Percentiles rank a stretch among this genome's conserved stretches.
Evolutionary conservation across 2,888 invertebrate species (phyloP).

Genomic region (Mythimna albipuncta): DNA sequence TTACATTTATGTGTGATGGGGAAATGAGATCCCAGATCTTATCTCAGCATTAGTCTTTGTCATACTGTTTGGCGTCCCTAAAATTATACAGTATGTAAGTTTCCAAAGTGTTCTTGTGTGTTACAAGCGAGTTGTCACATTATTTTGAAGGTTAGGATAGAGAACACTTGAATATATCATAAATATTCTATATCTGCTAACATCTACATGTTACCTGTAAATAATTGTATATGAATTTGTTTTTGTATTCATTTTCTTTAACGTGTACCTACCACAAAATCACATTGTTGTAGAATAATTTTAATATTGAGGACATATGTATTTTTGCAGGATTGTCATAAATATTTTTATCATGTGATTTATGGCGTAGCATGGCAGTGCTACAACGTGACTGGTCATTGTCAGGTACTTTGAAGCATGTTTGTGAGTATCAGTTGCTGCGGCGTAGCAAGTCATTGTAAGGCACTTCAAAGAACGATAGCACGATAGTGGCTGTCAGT

Average conservation of each 20-base stretch:
- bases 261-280: not conserved
- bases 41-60: slow-evolving; percentile 30
- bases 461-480: not conserved
- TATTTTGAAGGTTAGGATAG: slow-evolving; percentile 19
- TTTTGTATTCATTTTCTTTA: not conserved
- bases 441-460: not conserved
- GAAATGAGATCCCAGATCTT: slow-evolving; percentile 7
- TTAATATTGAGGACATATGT: not conserved
- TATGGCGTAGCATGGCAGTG: not conserved
- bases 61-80: slow-evolving; percentile 19
- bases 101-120: slow-evolving; percentile 9
- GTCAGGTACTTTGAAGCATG: not conserved
- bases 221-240: slow-evolving; percentile 5
- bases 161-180: slow-evolving; percentile 14
- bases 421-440: not conserved
- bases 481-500: no score
- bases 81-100: slow-evolving; percentile 29
- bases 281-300: not conserved
- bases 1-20: not conserved
- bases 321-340: slow-evolving; percentile 11
- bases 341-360: not conserved
- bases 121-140: slow-evolving; percentile 3
- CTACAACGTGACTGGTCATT: not conserved
- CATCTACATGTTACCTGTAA: slow-evolving; percentile 16
- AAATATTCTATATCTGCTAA: slow-evolving; percentile 27